Base-by-base conservation (phyloP, 2,797 vertebrate genomes). In the Eulemur coronatus region DNA sequence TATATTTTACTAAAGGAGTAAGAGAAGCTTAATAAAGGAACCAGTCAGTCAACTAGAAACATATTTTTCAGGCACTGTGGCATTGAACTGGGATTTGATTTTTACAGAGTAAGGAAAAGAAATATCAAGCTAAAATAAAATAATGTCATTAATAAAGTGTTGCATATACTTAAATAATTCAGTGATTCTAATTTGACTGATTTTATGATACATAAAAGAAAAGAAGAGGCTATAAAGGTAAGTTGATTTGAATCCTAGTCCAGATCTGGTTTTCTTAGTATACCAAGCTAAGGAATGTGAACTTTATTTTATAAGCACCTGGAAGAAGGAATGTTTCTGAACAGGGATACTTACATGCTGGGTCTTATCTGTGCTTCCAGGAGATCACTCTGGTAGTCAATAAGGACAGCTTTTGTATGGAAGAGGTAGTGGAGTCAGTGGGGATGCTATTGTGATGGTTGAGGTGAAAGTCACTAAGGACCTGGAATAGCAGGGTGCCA, bases 1-100 rank as follows among this genome's bases (percentile, higher is more conserved):
- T 92, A 81, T 7, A 91, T 72, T 91, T 84, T 95, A 46, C 30
- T 90, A 33, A 96, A 94, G 24, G 52, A 65, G 76, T 90, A 70
- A 86, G 30, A 94, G 46, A 91, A 81, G 57, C 11, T 81, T 90
- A 73, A 78, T 50, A 90, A 92, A 82, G 13, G 18, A 85, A 80
- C 76, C 28, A 84, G n/a, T 20, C 59, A 89, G 22, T 20, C 59
- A 89, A 14, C 33, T 17, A 89, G 73, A 88, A 84, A 79, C 33
- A 41, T 48, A 81, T 52, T 94, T 88, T 94, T 88, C 33, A 81
- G 5, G 41, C 11, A 70, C 10, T 70, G 28, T 92, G 22, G 30
- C 48, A 38, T 24, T 72, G 85, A 97, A 24, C 30, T 52, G 38
- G 67, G 17, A 76, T 75, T 93, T 95, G 46, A 81, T 85, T 84